Conservation (phyloP, 2,888 invertebrate species). For the Polylopha cassiicola region DNA sequence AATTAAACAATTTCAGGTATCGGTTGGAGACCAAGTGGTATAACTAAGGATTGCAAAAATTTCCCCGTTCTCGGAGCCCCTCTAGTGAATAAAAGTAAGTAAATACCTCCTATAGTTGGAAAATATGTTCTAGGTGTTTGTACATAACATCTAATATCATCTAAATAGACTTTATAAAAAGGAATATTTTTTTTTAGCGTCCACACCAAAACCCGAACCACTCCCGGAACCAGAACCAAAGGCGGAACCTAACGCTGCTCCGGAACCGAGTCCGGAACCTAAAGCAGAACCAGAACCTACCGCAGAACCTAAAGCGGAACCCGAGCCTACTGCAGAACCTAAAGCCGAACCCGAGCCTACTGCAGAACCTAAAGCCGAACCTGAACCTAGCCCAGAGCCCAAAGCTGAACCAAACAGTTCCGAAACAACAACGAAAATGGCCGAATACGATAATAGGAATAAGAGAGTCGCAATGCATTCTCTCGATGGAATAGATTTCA, state of each 20-base stretch:
- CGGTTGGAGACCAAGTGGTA: conserved; percentile 92
- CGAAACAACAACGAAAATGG: conserved; percentile 40
- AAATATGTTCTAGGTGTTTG: no score
- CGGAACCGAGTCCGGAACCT: no score
- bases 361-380: conserved; percentile 49
- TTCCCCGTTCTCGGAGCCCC: conserved; percentile 80
- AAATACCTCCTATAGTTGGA: no score
- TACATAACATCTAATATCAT: no score
- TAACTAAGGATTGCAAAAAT: conserved; percentile 87
- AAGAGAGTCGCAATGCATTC: conserved; percentile 76
- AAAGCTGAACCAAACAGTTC: conserved; percentile 40
- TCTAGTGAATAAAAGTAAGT: conserved; percentile 51
- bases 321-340: conserved; percentile 54
- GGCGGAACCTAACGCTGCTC: conserved; percentile 38
- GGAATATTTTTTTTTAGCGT: conserved; percentile 39
- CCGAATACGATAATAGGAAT: conserved; percentile 61
- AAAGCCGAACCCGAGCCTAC: conserved; percentile 63
- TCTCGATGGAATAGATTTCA: conserved; percentile 62
- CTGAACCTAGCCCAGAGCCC: no score
- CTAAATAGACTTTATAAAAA: no score
- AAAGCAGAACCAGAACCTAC: conserved; percentile 39
- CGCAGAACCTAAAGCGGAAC: conserved; percentile 42
- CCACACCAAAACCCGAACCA: conserved; percentile 45
- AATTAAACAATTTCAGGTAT: conserved; percentile 74
- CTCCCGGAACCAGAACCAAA: conserved; percentile 55